Evolutionary conservation across 2,888 invertebrate genomes (phyloP).

Genomic region (Xestia sexstrigata): DNA sequence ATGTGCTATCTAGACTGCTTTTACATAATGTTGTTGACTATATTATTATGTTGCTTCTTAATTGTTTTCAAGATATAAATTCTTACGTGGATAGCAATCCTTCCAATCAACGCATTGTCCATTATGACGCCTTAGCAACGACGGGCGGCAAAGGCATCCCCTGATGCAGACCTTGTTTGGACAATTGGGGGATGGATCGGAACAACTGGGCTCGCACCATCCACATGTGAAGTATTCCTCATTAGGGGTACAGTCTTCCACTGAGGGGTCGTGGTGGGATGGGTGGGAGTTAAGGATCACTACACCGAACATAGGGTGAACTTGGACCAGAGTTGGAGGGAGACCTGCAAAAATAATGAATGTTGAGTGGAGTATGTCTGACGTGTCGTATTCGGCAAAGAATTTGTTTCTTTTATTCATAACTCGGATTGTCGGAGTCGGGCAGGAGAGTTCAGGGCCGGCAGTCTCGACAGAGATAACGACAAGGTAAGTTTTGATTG

Average conservation of each 20-base stretch:
- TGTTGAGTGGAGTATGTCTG: background rate
- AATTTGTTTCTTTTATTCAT: background rate
- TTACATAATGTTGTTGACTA: background rate
- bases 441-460: background rate
- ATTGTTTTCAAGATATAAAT: background rate
- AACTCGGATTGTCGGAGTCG: background rate
- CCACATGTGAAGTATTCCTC: conserved; percentile 83
- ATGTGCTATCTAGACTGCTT: background rate
- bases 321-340: conserved; percentile 1
- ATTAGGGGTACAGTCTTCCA: conserved; percentile 81
- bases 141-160: conserved; percentile 83
- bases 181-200: conserved; percentile 75
- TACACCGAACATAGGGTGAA: conserved; percentile 5
- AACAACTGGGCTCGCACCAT: conserved; percentile 84
- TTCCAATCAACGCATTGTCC: conserved; percentile 78
- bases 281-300: conserved; percentile 38
- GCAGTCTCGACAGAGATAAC: too few species aligned
- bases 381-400: background rate
- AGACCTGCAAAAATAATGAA: conserved; percentile 14
- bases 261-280: conserved; percentile 57
- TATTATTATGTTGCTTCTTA: background rate
- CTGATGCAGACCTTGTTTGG: conserved; percentile 75
- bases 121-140: conserved; percentile 78
- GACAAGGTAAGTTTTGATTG: too few species aligned
- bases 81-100: conserved; percentile 77